phyloP scores from a whole-genome alignment of 1,140 invertebrate species.

The Cardiocondyla obscurior region DNA sequence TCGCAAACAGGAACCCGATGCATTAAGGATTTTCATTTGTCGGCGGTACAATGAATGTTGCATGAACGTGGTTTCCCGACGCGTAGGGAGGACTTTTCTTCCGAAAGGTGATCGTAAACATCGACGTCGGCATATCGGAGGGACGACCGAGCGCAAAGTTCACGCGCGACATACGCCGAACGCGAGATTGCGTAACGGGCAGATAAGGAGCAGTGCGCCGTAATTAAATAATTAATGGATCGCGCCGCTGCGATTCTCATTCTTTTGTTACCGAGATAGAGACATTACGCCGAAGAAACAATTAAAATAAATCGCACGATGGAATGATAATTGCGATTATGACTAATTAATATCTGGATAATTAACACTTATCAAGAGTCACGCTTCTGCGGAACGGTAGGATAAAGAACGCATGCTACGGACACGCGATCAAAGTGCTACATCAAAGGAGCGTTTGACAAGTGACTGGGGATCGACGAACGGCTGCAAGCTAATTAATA shows the following conservation, averaged over 20 bases:
- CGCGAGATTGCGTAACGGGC: not conserved
- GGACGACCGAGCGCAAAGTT: not conserved
- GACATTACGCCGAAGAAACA: not conserved
- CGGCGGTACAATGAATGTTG: constrained; percentile 26
- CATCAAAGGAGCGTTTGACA: constrained; percentile 40
- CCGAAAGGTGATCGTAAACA: constrained; percentile 13
- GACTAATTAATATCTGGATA: constrained; percentile 43
- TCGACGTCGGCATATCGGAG: not conserved
- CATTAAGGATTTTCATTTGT: constrained; percentile 39
- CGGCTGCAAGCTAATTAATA: constrained; percentile 39
- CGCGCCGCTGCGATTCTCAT: not conserved
- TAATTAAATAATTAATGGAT: constrained; percentile 21
- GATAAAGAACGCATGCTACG: constrained; percentile 12
- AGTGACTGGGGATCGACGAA: constrained; percentile 35
- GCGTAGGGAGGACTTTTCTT: constrained; percentile 5
- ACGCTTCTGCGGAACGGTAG: constrained; percentile 13
- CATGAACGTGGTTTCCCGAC: not conserved
- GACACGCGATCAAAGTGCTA: constrained; percentile 30
- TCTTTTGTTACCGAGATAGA: not conserved
- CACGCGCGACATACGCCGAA: not conserved
- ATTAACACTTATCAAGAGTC: constrained; percentile 32
- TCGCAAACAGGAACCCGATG: constrained; percentile 31
- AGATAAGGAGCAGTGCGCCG: not conserved
- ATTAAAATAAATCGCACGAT: constrained; percentile 1
- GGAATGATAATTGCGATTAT: constrained; percentile 26